These are phyloP conservation scores for Myoxocephalus aenaeus DNA, from an alignment of 2,797 vertebrate species.

Conservation along the genomic window DNA sequence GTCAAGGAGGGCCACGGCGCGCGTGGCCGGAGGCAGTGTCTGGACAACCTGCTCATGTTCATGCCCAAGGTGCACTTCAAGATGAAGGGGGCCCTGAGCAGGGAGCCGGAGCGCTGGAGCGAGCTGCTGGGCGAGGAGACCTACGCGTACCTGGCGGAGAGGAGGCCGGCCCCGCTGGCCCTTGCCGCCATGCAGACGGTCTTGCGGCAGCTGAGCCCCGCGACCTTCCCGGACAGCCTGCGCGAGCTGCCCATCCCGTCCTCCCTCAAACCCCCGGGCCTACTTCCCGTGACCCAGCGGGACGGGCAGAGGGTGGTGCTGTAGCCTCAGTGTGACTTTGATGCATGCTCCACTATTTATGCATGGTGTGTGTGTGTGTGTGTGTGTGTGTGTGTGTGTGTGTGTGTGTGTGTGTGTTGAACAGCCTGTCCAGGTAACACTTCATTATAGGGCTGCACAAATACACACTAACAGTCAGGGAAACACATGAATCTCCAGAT, in stretches of 20 bases:
- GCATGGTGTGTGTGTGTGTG: slow-evolving; percentile 18
- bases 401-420: background rate
- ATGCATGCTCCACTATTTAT: slow-evolving; percentile 22
- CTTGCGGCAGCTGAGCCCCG: slow-evolving; percentile 85
- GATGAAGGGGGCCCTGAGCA: slow-evolving; percentile 80
- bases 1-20: slow-evolving; percentile 59
- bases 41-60: slow-evolving; percentile 90
- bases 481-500: background rate
- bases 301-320: slow-evolving; percentile 24
- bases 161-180: slow-evolving; percentile 85
- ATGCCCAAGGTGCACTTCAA: slow-evolving; percentile 85
- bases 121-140: slow-evolving; percentile 86
- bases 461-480: slow-evolving; percentile 14
- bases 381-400: background rate
- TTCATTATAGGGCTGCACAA: slow-evolving; percentile 26
- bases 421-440: background rate
- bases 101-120: slow-evolving; percentile 84
- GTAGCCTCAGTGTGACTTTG: slow-evolving; percentile 9
- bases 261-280: slow-evolving; percentile 86
- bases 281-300: slow-evolving; percentile 71
- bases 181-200: slow-evolving; percentile 89
- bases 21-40: slow-evolving; percentile 82
- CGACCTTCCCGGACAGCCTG: slow-evolving; percentile 86
- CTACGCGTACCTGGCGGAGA: slow-evolving; percentile 84
- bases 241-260: slow-evolving; percentile 89